Evolutionary conservation across 2,113 vertebrate species (phyloP).

Genomic region (Talpa occidentalis): DNA sequence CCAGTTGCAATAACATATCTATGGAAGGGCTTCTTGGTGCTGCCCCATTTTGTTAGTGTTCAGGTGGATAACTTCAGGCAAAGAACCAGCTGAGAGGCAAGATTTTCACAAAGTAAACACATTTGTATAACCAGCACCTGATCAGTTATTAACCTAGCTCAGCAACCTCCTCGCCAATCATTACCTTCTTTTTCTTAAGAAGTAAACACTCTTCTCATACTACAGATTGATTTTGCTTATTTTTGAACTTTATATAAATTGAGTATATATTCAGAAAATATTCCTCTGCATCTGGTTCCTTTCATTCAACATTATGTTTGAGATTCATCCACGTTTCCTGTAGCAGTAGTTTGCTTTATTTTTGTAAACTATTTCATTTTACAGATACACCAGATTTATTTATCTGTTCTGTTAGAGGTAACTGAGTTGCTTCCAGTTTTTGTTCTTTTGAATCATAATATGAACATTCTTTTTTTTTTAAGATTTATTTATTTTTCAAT

Average conservation of each 20-base stretch:
- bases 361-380: constrained; percentile 8
- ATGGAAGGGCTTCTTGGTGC: not conserved
- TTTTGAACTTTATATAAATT: constrained; percentile 27
- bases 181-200: not conserved
- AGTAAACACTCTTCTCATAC: not conserved
- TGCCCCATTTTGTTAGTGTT: not conserved
- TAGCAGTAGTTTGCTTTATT: constrained; percentile 5
- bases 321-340: not conserved
- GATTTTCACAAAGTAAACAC: not conserved
- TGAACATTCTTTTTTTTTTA: not conserved
- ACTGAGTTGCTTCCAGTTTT: not conserved
- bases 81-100: not conserved
- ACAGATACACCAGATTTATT: not conserved
- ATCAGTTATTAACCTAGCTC: not conserved
- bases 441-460: constrained; percentile 9
- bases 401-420: not conserved
- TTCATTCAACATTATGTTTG: not conserved
- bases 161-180: not conserved
- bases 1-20: not conserved
- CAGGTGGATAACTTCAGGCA: not conserved
- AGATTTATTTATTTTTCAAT: too few relatives aligned
- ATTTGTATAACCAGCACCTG: not conserved
- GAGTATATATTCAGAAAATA: not conserved
- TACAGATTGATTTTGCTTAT: not conserved
- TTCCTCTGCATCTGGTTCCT: constrained; percentile 14